Evolutionary conservation across 92 coral and sea anemone species (phyloP).

Genomic region (Epizoanthus rinbou): DNA sequence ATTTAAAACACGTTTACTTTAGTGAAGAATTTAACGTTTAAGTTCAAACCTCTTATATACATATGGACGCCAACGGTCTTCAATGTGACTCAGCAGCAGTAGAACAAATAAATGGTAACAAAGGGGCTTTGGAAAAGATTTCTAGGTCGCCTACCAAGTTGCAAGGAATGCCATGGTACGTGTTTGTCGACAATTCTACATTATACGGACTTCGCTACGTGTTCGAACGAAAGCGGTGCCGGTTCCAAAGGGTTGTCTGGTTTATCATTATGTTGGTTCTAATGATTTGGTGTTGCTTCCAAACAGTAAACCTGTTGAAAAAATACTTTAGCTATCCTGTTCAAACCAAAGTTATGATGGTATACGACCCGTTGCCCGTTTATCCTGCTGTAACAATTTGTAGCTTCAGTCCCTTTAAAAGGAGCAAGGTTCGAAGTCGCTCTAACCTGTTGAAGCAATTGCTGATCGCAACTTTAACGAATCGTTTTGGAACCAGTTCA

Average conservation of each 20-base stretch:
- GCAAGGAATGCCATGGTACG: constrained; percentile 22
- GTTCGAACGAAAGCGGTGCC: constrained; percentile 38
- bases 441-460: too few species aligned
- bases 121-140: neutral
- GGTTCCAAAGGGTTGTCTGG: constrained; percentile 57
- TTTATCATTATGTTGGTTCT: constrained; percentile 37
- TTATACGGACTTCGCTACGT: constrained; percentile 66
- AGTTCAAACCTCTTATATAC: too few species aligned
- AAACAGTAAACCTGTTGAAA: constrained; percentile 19
- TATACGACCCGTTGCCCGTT: constrained; percentile 15
- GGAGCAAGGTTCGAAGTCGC: neutral
- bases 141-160: neutral
- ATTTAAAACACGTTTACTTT: too few species aligned
- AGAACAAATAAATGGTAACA: neutral
- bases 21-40: too few species aligned
- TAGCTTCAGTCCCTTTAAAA: constrained; percentile 57
- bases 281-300: constrained; percentile 36
- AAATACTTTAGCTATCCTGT: constrained; percentile 53
- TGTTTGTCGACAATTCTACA: constrained; percentile 47
- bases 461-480: neutral
- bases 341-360: constrained; percentile 49
- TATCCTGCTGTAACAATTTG: constrained; percentile 78
- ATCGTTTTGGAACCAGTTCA: constrained; percentile 12
- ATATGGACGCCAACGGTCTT: too few species aligned
- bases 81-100: too few species aligned